These are phyloP conservation scores for Acronicta alni DNA, from an alignment of 2,888 invertebrate species.

Conservation along the genomic window DNA sequence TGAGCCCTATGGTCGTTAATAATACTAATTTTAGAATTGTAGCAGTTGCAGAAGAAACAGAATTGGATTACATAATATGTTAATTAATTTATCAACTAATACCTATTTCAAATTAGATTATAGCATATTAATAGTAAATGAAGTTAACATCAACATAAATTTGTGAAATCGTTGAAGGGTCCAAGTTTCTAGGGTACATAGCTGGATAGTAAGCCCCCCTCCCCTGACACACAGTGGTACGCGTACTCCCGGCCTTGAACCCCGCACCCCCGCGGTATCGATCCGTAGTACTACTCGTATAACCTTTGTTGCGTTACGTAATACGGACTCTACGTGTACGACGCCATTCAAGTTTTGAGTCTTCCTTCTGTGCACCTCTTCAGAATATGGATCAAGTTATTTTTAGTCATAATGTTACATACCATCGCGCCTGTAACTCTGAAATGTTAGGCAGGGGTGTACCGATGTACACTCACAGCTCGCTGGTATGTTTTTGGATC, in stretches of 20 bases:
- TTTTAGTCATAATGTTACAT: not conserved
- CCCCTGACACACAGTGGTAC: constrained; percentile 66
- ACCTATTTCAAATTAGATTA: no score
- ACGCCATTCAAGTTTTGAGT: constrained; percentile 30
- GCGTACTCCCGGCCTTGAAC: constrained; percentile 68
- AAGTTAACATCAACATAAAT: constrained; percentile 7
- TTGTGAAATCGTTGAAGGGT: constrained; percentile 17
- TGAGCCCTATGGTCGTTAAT: no score
- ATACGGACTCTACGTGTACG: constrained; percentile 20
- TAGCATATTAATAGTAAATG: no score
- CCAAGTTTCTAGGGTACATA: constrained; percentile 11
- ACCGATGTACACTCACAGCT: not conserved
- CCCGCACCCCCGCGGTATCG: constrained; percentile 55
- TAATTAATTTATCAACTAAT: no score
- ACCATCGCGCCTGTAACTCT: no score
- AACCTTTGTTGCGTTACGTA: constrained; percentile 48
- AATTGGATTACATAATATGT: no score
- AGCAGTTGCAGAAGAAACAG: no score
- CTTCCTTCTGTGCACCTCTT: constrained; percentile 10
- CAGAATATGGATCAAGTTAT: constrained; percentile 6
- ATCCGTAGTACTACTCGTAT: constrained; percentile 60
- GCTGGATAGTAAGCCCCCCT: constrained; percentile 16
- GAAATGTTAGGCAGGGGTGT: no score
- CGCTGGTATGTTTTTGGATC: not conserved
- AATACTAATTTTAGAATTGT: no score